Percentiles rank a stretch among this genome's conserved stretches.
Conservation (phyloP, 2,888 invertebrate genomes). For the Bedellia somnulentella region DNA sequence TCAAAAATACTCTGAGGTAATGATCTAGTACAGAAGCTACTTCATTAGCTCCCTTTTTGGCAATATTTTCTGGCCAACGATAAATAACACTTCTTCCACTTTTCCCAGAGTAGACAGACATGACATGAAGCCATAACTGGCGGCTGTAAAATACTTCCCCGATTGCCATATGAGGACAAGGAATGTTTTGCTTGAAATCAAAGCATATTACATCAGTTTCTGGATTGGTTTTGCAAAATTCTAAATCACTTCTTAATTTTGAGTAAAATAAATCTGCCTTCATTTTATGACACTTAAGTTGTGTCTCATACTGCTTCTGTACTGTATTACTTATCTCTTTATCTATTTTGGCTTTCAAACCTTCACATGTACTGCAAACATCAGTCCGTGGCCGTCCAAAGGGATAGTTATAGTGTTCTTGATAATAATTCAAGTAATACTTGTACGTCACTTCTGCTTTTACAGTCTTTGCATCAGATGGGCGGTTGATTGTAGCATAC, state of each 20-base stretch:
- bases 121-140: too few species aligned
- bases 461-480: neutral
- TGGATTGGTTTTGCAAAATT: too few species aligned
- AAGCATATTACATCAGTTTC: too few species aligned
- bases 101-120: too few species aligned
- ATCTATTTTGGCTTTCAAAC: neutral
- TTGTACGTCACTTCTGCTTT: neutral
- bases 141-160: too few species aligned
- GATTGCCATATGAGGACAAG: too few species aligned
- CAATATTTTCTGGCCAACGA: too few species aligned
- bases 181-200: too few species aligned
- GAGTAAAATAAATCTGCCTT: neutral
- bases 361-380: neutral
- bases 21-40: too few species aligned
- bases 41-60: too few species aligned
- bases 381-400: neutral
- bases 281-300: conserved; percentile 1
- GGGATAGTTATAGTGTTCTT: conserved; percentile 1
- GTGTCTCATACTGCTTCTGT: neutral
- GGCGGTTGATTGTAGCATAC: neutral
- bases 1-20: too few species aligned
- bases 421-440: neutral
- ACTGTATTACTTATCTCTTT: neutral
- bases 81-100: too few species aligned
- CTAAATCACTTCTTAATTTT: neutral